Conservation (phyloP, 92 coral and sea anemone species). For the Siderastrea siderea region DNA sequence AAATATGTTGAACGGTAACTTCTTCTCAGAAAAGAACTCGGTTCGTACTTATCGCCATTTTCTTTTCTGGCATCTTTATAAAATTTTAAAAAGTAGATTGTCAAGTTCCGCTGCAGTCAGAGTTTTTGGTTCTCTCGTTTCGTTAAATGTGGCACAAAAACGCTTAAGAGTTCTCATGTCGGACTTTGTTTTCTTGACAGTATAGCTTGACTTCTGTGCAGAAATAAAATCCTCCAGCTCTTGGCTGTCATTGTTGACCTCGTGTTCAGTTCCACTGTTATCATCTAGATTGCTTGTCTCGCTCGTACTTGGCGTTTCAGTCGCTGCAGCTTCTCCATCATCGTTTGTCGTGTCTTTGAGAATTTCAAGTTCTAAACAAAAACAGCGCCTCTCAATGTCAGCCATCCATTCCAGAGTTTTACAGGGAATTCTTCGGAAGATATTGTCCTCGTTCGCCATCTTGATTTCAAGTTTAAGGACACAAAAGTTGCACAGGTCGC, state of each 20-base stretch:
- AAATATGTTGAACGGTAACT: neutral
- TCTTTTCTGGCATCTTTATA: slow-evolving; percentile 23
- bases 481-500: neutral
- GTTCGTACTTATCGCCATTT: slow-evolving; percentile 21
- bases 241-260: slow-evolving; percentile 34
- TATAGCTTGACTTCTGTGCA: slow-evolving; percentile 16
- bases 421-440: neutral
- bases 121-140: neutral
- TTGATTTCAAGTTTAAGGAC: neutral
- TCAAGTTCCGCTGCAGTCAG: slow-evolving; percentile 1
- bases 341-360: neutral
- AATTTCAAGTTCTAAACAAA: neutral
- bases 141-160: slow-evolving; percentile 1
- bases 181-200: slow-evolving; percentile 24
- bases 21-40: slow-evolving; percentile 9
- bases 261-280: neutral
- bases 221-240: slow-evolving; percentile 29
- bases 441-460: neutral
- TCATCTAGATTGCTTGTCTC: neutral
- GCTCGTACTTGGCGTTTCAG: neutral
- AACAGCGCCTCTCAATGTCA: neutral
- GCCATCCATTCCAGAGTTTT: neutral
- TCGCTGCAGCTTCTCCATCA: neutral
- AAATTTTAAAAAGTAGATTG: neutral
- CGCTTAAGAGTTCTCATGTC: slow-evolving; percentile 27